phyloP scores from a whole-genome alignment of 2,888 invertebrate species.

The Diarsia mendica region DNA sequence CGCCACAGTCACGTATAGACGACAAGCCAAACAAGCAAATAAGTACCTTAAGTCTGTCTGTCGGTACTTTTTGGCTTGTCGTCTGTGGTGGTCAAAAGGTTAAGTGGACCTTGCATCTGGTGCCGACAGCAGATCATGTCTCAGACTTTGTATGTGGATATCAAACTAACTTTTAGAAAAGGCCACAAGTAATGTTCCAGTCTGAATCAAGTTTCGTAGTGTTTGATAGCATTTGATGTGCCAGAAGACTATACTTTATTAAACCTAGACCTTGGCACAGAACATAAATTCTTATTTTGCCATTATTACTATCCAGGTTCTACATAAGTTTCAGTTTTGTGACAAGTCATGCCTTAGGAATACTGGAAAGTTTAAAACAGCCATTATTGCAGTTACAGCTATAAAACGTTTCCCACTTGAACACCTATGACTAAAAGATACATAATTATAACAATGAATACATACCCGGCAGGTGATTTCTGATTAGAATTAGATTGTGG shows the following conservation, averaged over 20 bases:
- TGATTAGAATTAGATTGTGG: conserved; percentile 89
- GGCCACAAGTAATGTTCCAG: neutral
- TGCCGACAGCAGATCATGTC: too few species aligned
- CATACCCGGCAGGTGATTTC: conserved; percentile 94
- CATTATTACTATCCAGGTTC: neutral
- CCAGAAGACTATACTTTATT: neutral
- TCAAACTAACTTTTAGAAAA: neutral
- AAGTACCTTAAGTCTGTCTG: too few species aligned
- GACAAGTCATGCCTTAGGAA: neutral
- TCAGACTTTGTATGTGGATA: neutral
- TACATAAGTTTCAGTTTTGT: neutral
- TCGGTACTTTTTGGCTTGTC: too few species aligned
- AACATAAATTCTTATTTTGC: neutral
- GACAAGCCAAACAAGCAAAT: too few species aligned
- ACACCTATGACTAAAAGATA: neutral
- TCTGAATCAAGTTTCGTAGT: neutral
- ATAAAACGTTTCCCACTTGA: conserved; percentile 1
- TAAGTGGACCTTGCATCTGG: too few species aligned
- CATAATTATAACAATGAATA: conserved; percentile 58
- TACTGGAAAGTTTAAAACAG: neutral
- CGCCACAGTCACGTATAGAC: too few species aligned
- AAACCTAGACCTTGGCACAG: neutral
- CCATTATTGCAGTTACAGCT: neutral
- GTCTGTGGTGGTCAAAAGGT: too few species aligned
- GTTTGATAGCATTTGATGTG: neutral